Evolutionary conservation across 2,113 vertebrate genomes (phyloP).

Genomic region (Myiagra hebetior): DNA sequence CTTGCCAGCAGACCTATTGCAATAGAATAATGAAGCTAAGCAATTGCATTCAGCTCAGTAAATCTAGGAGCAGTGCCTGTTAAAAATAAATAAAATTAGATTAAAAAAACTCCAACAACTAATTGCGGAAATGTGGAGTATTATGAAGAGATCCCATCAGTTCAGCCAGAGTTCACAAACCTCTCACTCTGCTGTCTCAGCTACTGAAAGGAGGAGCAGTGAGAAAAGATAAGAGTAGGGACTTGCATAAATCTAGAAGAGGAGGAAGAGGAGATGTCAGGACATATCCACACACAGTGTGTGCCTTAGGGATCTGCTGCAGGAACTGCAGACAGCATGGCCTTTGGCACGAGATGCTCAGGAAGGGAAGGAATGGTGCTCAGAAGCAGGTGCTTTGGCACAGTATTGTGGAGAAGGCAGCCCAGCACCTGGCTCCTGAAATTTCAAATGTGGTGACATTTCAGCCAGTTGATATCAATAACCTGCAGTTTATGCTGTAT

Average conservation of each 20-base stretch:
- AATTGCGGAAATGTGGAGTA: conserved; percentile 9
- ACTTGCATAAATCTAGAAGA: not conserved
- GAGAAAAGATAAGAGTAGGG: not conserved
- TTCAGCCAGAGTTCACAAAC: conserved; percentile 48
- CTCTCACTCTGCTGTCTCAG: not conserved
- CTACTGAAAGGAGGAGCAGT: not conserved
- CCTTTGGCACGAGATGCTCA: not conserved
- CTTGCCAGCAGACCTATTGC: conserved; percentile 30
- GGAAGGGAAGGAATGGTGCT: not conserved
- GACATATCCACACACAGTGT: not conserved
- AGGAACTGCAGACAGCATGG: not conserved
- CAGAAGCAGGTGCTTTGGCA: not conserved
- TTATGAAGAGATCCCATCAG: conserved; percentile 2
- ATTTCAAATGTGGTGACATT: not conserved
- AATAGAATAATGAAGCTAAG: conserved; percentile 57
- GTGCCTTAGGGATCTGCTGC: not conserved
- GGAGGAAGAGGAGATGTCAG: not conserved
- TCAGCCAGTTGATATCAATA: not conserved
- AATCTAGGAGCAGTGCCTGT: conserved; percentile 23
- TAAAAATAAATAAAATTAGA: conserved; percentile 57
- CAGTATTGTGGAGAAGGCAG: not conserved
- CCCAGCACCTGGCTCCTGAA: not conserved
- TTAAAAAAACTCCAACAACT: not conserved
- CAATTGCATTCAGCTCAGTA: conserved; percentile 33
- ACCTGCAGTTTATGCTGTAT: not conserved